Evolutionary conservation across 2,888 invertebrate species (phyloP).

Genomic region (Epicampocera succincta): DNA sequence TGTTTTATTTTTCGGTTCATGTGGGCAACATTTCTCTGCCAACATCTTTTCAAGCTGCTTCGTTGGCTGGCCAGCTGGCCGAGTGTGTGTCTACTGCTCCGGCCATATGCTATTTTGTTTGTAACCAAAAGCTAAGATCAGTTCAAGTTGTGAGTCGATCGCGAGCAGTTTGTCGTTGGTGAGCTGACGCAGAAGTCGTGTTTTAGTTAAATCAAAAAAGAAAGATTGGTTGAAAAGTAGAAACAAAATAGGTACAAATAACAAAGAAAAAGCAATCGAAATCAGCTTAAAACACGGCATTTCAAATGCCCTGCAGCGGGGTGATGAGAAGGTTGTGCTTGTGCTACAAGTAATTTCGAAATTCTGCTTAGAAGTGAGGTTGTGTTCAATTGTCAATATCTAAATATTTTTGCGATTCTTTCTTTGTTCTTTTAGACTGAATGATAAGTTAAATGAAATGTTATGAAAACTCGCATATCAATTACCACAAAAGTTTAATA

Average conservation of each 20-base stretch:
- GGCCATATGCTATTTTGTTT: constrained; percentile 52
- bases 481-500: too few species aligned
- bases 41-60: constrained; percentile 36
- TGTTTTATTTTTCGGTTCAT: constrained; percentile 7
- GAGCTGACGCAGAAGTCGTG: constrained; percentile 25
- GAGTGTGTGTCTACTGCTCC: constrained; percentile 6
- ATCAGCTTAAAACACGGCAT: constrained; percentile 28
- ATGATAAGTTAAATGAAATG: constrained; percentile 4
- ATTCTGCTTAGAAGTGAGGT: constrained; percentile 46
- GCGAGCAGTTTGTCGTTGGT: constrained; percentile 59
- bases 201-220: not conserved
- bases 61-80: not conserved
- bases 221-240: not conserved
- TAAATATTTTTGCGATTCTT: not conserved
- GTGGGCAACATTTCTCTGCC: constrained; percentile 21
- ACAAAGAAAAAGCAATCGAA: not conserved
- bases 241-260: constrained; percentile 8
- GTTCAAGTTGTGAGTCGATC: constrained; percentile 64
- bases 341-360: constrained; percentile 44
- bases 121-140: constrained; percentile 63
- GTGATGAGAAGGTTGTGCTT: constrained; percentile 33
- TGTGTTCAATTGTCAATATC: constrained; percentile 10
- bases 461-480: not conserved
- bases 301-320: constrained; percentile 4
- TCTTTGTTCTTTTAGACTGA: not conserved